phyloP scores from a whole-genome alignment of 2,797 vertebrate genomes.

The Hyperoplus immaculatus region DNA sequence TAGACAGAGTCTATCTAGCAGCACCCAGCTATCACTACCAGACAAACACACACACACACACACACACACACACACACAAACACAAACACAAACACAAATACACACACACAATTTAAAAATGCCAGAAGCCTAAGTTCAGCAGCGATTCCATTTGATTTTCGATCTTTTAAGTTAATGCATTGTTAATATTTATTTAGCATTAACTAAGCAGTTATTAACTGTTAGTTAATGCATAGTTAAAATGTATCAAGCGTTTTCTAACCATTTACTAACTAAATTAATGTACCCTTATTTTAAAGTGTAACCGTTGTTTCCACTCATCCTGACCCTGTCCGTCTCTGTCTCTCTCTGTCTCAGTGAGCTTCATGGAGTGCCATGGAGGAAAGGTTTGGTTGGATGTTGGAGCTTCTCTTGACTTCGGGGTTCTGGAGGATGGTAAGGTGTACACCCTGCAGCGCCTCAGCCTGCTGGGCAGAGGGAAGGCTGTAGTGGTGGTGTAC shows the following conservation, averaged over 20 bases:
- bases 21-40: conserved; percentile 57
- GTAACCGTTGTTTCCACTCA: not conserved
- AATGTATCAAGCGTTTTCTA: not conserved
- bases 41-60: conserved; percentile 14
- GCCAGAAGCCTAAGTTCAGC: conserved; percentile 41
- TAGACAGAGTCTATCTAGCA: conserved; percentile 68
- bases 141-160: conserved; percentile 25
- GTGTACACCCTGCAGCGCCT: conserved; percentile 86
- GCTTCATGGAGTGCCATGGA: conserved; percentile 87
- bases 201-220: conserved; percentile 16
- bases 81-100: conserved; percentile 9
- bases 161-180: conserved; percentile 55
- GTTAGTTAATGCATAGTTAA: not conserved
- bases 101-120: conserved; percentile 13
- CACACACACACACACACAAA: conserved; percentile 6
- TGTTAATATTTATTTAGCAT: conserved; percentile 50
- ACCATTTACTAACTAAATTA: not conserved
- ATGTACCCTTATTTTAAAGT: conserved; percentile 5
- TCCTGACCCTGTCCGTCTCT: conserved; percentile 15
- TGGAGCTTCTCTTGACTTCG: conserved; percentile 87
- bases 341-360: conserved; percentile 72
- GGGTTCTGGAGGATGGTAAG: conserved; percentile 88
- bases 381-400: conserved; percentile 88
- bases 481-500: conserved; percentile 79
- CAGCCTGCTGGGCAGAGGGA: conserved; percentile 78